A percentile compares a stretch with the other conserved stretches of the same genome.
Conservation (phyloP, 1,140 invertebrate species). For the Contarinia nasturtii region DNA sequence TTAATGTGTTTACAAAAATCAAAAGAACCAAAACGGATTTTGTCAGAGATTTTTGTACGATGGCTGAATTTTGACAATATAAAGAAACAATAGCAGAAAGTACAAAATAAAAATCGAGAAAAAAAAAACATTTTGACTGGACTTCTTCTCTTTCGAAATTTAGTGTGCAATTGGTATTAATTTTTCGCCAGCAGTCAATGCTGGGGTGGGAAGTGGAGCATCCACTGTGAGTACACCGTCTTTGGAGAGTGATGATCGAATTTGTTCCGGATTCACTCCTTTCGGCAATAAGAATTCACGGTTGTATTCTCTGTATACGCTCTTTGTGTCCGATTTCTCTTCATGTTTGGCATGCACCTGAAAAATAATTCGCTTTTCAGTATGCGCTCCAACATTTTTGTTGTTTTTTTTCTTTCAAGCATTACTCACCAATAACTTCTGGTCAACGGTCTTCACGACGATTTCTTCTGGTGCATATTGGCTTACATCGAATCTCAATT, state of each 20-base stretch:
- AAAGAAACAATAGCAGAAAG: too few relatives aligned
- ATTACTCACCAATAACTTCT: conserved; percentile 72
- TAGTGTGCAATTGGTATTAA: conserved; percentile 56
- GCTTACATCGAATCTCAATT: conserved; percentile 83
- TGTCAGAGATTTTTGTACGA: too few relatives aligned
- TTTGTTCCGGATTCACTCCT: conserved; percentile 80
- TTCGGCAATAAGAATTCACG: conserved; percentile 85
- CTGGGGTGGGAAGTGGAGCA: conserved; percentile 71
- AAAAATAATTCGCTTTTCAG: too few relatives aligned
- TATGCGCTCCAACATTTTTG: too few relatives aligned
- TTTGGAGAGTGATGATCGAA: conserved; percentile 76
- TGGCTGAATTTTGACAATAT: too few relatives aligned
- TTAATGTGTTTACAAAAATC: too few relatives aligned
- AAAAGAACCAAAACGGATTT: too few relatives aligned
- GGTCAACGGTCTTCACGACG: conserved; percentile 89
- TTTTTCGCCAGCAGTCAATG: conserved; percentile 44
- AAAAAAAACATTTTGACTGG: too few relatives aligned
- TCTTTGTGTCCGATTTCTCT: conserved; percentile 84
- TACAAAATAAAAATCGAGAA: too few relatives aligned
- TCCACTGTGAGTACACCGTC: conserved; percentile 87
- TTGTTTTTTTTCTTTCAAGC: not conserved
- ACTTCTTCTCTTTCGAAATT: not conserved
- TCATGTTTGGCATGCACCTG: conserved; percentile 93
- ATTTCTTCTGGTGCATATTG: conserved; percentile 91
- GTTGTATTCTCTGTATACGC: conserved; percentile 90